These are phyloP conservation scores for Popillia japonica DNA, from an alignment of 1,140 invertebrate species.

Conservation along the genomic window DNA sequence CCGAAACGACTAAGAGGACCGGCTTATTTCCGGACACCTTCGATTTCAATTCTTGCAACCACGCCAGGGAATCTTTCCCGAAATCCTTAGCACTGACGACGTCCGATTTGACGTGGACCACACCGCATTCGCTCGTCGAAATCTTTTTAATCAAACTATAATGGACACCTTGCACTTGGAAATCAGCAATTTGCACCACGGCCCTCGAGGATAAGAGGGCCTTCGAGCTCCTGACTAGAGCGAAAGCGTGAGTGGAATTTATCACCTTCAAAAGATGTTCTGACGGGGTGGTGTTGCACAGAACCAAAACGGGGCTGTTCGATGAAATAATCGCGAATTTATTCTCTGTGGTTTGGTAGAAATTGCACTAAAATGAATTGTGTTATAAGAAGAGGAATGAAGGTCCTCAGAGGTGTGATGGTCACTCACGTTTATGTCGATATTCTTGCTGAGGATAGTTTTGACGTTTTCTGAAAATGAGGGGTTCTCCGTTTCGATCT, in stretches of 20 bases:
- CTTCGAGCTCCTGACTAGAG: constrained; percentile 49
- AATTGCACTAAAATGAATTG: constrained; percentile 17
- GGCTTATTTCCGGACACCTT: constrained; percentile 45
- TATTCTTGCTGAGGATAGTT: constrained; percentile 50
- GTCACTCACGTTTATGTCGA: constrained; percentile 51
- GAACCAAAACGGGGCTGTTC: constrained; percentile 51
- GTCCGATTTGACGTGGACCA: constrained; percentile 53
- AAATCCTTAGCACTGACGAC: constrained; percentile 55
- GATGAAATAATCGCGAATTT: constrained; percentile 51
- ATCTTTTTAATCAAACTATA: constrained; percentile 54
- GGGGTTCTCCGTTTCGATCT: constrained; percentile 50
- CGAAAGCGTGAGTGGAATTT: constrained; percentile 50
- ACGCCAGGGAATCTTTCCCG: constrained; percentile 46
- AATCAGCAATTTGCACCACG: constrained; percentile 49
- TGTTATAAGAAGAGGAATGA: background rate
- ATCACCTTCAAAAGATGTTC: constrained; percentile 50
- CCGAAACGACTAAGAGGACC: constrained; percentile 48
- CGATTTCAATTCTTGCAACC: constrained; percentile 52
- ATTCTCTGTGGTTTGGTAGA: constrained; percentile 48
- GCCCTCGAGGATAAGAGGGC: constrained; percentile 43
- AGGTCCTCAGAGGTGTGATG: background rate
- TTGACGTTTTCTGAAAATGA: constrained; percentile 50
- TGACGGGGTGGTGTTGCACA: constrained; percentile 50
- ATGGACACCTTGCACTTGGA: constrained; percentile 44
- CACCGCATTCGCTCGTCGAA: background rate